Evolutionary conservation across 2,888 invertebrate species (phyloP), one percentile per base, ranked within the genome.

Genomic region (Oscheius sp.): DNA sequence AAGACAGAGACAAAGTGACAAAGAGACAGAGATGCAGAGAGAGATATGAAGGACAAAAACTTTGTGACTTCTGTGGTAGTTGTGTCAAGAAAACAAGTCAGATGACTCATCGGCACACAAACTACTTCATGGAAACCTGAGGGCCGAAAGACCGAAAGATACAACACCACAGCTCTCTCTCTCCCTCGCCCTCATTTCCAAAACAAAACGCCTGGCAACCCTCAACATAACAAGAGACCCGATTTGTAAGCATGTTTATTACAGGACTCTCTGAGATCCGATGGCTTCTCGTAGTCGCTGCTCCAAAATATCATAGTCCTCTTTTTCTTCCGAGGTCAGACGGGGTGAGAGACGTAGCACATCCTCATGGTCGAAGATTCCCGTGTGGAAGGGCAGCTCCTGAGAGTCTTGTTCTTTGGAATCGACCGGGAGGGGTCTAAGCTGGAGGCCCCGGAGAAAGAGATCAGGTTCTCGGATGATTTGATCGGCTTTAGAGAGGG

Each of bases 121-220:
- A 42, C 42, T 42, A 42, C 42, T 42, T 42, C 42, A 42, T 42
- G 42, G 21, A 21, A 21, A 21, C 21, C 21, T 21, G 21, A 21
- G 21, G 7, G 42, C 7, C 42, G 7, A 42, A 5, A 62, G 63
- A n/a, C 48, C 50, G 29, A 50, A 63, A 32, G 58, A 58, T 4
- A 29, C 11, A 58, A 63, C 63, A 63, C 32, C 63, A 48, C 48
- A 29, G 48, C 48, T 48, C 63, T 42, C 42, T 2, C 42, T 3
- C 42, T 42, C 42, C 42, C 5, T 63, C 63, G 5, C 58, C 21
- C 21, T 21, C 21, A 33, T 58, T 58, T 5, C 58, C n/a, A 63
- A 63, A 63, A 37, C 42, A 63, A 42, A 63, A 63, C 63, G 13
- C 63, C 48, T 63, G 63, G 63, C 63, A 63, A 63, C 63, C 66